These are phyloP conservation scores for Onthophagus sagittarius DNA, from an alignment of 2,888 invertebrate species.

Conservation along the genomic window DNA sequence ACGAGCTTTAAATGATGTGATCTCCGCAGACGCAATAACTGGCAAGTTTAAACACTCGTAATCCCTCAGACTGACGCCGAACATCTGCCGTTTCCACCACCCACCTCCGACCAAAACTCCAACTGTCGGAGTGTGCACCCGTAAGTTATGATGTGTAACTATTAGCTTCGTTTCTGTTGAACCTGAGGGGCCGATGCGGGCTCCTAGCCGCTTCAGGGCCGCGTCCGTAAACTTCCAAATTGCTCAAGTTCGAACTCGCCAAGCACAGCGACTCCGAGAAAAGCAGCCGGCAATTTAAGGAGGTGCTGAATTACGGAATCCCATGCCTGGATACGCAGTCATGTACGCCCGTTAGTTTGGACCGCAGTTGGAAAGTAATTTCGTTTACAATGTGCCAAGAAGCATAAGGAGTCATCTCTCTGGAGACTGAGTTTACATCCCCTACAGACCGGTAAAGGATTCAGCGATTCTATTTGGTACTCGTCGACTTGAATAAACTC, in stretches of 20 bases:
- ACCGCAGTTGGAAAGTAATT: background rate
- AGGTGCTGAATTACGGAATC: background rate
- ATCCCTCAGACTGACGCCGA: slow-evolving; percentile 1
- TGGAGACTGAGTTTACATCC: background rate
- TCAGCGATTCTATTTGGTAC: background rate
- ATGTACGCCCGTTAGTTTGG: background rate
- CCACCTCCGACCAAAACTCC: background rate
- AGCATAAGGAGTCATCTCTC: background rate
- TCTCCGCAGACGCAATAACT: slow-evolving; percentile 12
- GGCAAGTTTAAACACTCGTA: slow-evolving; percentile 11
- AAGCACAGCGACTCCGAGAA: background rate
- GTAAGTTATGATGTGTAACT: slow-evolving; percentile 20
- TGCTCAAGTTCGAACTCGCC: slow-evolving; percentile 12
- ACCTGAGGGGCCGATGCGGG: background rate
- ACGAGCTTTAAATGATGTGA: slow-evolving; percentile 11
- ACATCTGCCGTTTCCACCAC: background rate
- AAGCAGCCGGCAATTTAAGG: background rate
- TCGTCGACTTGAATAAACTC: background rate
- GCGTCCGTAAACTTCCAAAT: slow-evolving; percentile 20
- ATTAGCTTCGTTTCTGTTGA: slow-evolving; percentile 20
- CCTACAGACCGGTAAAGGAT: background rate
- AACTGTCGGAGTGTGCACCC: slow-evolving; percentile 2
- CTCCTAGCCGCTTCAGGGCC: background rate
- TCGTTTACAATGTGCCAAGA: background rate
- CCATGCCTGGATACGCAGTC: background rate